Evolutionary conservation across 2,888 invertebrate species (phyloP).

Genomic region (Julus scanicus): DNA sequence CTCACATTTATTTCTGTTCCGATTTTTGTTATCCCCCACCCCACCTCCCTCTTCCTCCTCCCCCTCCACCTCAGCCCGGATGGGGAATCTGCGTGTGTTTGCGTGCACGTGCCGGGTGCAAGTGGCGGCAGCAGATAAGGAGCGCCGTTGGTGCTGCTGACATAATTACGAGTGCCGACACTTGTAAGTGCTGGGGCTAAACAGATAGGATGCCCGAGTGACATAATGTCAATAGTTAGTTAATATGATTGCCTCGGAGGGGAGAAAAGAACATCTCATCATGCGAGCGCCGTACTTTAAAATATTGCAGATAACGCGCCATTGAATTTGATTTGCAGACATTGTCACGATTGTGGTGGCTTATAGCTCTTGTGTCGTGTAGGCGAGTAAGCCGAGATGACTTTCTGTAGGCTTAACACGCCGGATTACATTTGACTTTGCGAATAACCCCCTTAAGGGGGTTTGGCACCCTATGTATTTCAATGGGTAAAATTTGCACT

Average conservation of each 20-base stretch:
- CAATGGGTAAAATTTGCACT: too few species aligned
- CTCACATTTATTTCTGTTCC: not conserved
- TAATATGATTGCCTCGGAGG: slow-evolving; percentile 35
- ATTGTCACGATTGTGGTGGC: not conserved
- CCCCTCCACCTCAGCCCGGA: too few species aligned
- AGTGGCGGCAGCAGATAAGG: slow-evolving; percentile 50
- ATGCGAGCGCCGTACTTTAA: not conserved
- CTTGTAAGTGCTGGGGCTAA: slow-evolving; percentile 56
- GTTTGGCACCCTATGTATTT: too few species aligned
- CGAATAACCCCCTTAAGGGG: too few species aligned
- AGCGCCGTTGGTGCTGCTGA: slow-evolving; percentile 3
- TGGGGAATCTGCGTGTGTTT: not conserved
- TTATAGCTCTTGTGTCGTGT: not conserved
- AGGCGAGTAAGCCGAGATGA: not conserved
- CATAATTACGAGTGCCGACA: slow-evolving; percentile 55
- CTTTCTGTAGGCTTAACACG: not conserved
- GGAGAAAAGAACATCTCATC: not conserved
- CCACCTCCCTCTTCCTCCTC: too few species aligned
- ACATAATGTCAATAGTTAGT: slow-evolving; percentile 53
- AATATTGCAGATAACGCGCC: slow-evolving; percentile 44
- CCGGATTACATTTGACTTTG: too few species aligned
- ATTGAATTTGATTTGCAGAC: slow-evolving; percentile 2
- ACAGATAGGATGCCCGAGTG: slow-evolving; percentile 54
- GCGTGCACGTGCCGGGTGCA: slow-evolving; percentile 42
- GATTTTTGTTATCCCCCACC: too few species aligned